Conservation (phyloP, 2,888 invertebrate genomes). For the Polylopha cassiicola region DNA sequence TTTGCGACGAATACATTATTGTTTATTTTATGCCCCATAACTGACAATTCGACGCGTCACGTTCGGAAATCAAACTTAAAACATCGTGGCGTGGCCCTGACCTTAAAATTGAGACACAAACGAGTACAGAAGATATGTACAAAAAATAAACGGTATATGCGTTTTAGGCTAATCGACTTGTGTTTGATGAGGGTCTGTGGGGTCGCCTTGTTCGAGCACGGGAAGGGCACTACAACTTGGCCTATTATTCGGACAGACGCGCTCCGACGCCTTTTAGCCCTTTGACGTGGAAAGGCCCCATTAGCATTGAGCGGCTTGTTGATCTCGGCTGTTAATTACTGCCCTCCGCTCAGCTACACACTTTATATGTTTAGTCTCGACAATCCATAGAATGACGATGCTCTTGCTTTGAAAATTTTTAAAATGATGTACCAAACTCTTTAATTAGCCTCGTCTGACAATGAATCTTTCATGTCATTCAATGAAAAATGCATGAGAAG, state of each 20-base stretch:
- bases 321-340: slow-evolving; percentile 72
- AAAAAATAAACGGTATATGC: slow-evolving; percentile 51
- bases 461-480: no score
- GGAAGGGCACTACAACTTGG: slow-evolving; percentile 56
- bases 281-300: slow-evolving; percentile 73
- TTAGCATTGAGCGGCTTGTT: slow-evolving; percentile 72
- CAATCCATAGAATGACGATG: slow-evolving; percentile 8
- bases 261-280: slow-evolving; percentile 71
- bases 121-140: slow-evolving; percentile 41
- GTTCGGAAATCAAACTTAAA: slow-evolving; percentile 53
- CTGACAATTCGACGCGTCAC: slow-evolving; percentile 46
- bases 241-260: slow-evolving; percentile 73
- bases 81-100: no score
- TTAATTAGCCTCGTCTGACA: no score
- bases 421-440: no score
- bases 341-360: slow-evolving; percentile 56
- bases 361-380: slow-evolving; percentile 11
- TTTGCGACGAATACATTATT: no score
- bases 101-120: slow-evolving; percentile 36
- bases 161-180: slow-evolving; percentile 69
- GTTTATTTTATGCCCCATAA: slow-evolving; percentile 40
- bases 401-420: slow-evolving; percentile 14
- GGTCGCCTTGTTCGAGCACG: slow-evolving; percentile 47
- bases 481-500: no score
- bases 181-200: slow-evolving; percentile 69